Conservation (phyloP, 1,140 invertebrate species). For the Drosophila teissieri region DNA sequence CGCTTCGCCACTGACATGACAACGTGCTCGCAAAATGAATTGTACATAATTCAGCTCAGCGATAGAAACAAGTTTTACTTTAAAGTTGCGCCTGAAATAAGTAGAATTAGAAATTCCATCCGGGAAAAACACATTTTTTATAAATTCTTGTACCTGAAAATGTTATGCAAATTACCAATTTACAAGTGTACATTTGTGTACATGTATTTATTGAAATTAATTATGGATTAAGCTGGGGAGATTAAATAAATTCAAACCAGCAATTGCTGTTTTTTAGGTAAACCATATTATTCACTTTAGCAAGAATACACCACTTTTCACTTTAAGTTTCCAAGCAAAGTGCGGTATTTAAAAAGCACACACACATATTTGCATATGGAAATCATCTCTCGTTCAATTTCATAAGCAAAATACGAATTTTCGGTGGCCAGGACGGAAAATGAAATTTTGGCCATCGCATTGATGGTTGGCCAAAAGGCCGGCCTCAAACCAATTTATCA, state of each 20-base stretch:
- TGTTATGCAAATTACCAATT: conserved; percentile 30
- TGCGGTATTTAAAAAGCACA: neutral
- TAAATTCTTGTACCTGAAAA: conserved; percentile 14
- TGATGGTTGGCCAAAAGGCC: conserved; percentile 15
- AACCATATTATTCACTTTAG: too few species aligned
- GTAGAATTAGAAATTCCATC: neutral
- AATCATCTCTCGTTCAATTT: conserved; percentile 37
- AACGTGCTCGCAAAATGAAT: conserved; percentile 58
- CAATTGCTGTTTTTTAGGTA: conserved; percentile 1
- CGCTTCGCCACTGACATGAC: conserved; percentile 53
- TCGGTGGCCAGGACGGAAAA: conserved; percentile 7
- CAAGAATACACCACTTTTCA: too few species aligned
- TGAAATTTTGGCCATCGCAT: conserved; percentile 14
- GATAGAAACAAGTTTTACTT: conserved; percentile 20
- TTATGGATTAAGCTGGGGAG: too few species aligned
- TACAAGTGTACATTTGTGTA: conserved; percentile 11
- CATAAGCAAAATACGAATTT: conserved; percentile 43
- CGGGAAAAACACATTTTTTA: conserved; percentile 12
- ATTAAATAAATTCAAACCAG: too few species aligned
- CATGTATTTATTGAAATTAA: conserved; percentile 16
- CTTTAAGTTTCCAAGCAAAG: neutral
- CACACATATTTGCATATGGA: conserved; percentile 47
- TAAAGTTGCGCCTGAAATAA: conserved; percentile 8
- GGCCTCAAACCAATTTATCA: conserved; percentile 24
- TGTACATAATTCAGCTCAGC: conserved; percentile 53